Percentiles rank a stretch among this genome's conserved stretches.
phyloP scores from a whole-genome alignment of 1,140 invertebrate species.

The Procambarus clarkii region DNA sequence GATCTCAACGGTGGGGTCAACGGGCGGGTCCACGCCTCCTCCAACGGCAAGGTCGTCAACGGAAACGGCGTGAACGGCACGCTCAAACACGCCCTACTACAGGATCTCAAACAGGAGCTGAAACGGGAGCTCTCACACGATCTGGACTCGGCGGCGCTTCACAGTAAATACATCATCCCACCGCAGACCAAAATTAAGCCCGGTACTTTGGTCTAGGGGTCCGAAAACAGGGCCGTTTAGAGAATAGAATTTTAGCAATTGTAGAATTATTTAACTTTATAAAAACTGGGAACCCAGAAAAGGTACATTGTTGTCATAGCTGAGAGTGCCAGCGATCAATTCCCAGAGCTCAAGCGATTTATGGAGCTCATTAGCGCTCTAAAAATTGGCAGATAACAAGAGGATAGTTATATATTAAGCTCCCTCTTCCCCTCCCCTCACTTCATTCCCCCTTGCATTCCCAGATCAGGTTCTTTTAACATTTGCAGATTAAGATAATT shows the following conservation, averaged over 20 bases:
- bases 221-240: neutral
- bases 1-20: conserved; percentile 86
- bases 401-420: too few species aligned
- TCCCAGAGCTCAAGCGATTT: too few species aligned
- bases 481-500: too few species aligned
- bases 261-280: neutral
- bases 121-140: conserved; percentile 77
- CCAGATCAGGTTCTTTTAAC: too few species aligned
- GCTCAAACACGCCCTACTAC: conserved; percentile 62
- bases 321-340: too few species aligned
- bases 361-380: too few species aligned
- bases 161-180: conserved; percentile 77
- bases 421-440: too few species aligned
- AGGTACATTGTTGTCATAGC: neutral
- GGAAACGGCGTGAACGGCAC: conserved; percentile 48
- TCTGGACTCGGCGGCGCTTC: conserved; percentile 74
- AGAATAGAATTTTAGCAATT: neutral
- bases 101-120: conserved; percentile 74
- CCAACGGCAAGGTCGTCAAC: conserved; percentile 76
- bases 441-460: too few species aligned
- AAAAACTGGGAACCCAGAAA: neutral
- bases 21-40: conserved; percentile 77
- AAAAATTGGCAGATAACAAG: too few species aligned
- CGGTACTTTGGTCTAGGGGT: conserved; percentile 77
- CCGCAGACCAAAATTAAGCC: conserved; percentile 77